Base-by-base conservation (phyloP, 2,888 invertebrate species). In the Dryocosmus kuriphilus region DNA sequence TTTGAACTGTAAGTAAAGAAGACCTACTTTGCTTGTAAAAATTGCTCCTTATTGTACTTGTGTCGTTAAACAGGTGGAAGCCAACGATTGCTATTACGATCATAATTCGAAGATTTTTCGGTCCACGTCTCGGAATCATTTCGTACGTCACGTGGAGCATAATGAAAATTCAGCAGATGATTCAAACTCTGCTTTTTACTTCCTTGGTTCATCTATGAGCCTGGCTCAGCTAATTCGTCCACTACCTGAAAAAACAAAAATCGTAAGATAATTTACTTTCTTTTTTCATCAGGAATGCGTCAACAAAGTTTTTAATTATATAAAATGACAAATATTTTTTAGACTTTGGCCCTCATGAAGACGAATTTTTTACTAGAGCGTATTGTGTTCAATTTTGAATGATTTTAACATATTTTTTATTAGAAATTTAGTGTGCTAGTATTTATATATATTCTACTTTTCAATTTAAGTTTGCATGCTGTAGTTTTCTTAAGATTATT, bases 161-260 rank as follows among this genome's bases (percentile, higher is more conserved):
- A 97, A 92, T 96, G 95, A 92, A 98, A 98, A 93, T 98, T 98
- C 88, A 98, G 94, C 94, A 98, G 94, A 94, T 98, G 97, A 92
- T 97, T 98, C 93, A 97, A 94, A 93, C 96, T 98, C 93, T 96
- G 96, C 93, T 97, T 97, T 92, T 97, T 97, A 92, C 96, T 96
- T 93, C 97, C 96, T 92, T 94, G 94, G 91, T 94, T 93, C 93
- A 96, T 95, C 88, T 97, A 95, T 91, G 97, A 97, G 93, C 96
- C 97, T 92, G 95, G 93, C 94, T 97, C 97, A 91, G 94, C 94
- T 89, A 93, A 93, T 82, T 94, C 93, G 84, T 93, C 93, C 83
- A 87, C 91, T 92, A 93, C 92, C 92, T 92, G 78, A 19, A 84
- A 81, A 61, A 84, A 81, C 27, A n/a, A 11, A 41, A 46, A 67